Percentiles rank a stretch among this genome's conserved stretches.
Conservation (phyloP, 1,140 invertebrate genomes). For the Calliphora vicina region DNA sequence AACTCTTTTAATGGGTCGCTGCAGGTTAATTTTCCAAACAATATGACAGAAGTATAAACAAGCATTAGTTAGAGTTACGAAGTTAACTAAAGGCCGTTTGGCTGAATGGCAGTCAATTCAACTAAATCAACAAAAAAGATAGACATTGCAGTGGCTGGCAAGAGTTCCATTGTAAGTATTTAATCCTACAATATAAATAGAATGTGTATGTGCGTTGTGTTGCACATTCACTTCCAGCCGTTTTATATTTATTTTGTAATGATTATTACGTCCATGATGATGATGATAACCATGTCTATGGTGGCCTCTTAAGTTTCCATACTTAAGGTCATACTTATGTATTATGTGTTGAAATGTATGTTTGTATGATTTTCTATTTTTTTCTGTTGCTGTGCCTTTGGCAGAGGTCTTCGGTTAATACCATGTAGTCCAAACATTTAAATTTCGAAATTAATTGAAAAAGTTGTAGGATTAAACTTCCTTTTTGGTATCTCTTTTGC, state of each 20-base stretch:
- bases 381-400: not conserved
- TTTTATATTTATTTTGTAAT: not conserved
- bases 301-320: not conserved
- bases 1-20: conserved; percentile 1
- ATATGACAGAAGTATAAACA: not conserved
- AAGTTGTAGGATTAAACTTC: conserved; percentile 13
- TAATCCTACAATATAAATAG: not conserved
- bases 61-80: not conserved
- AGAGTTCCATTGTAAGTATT: not conserved
- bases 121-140: not conserved
- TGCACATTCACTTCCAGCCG: not conserved
- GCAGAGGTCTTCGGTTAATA: not conserved
- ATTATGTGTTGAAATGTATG: not conserved
- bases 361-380: too few relatives aligned
- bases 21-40: conserved; percentile 11
- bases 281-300: not conserved
- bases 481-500: not conserved
- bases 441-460: conserved; percentile 4
- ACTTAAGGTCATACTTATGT: too few relatives aligned
- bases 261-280: not conserved
- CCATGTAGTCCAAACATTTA: not conserved
- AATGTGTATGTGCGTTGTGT: not conserved
- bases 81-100: not conserved
- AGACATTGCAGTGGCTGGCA: not conserved
- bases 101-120: not conserved